Percentiles rank a stretch among this genome's conserved stretches.
Conservation (phyloP, 2,888 invertebrate genomes). For the Mesorhabditis sp. region DNA sequence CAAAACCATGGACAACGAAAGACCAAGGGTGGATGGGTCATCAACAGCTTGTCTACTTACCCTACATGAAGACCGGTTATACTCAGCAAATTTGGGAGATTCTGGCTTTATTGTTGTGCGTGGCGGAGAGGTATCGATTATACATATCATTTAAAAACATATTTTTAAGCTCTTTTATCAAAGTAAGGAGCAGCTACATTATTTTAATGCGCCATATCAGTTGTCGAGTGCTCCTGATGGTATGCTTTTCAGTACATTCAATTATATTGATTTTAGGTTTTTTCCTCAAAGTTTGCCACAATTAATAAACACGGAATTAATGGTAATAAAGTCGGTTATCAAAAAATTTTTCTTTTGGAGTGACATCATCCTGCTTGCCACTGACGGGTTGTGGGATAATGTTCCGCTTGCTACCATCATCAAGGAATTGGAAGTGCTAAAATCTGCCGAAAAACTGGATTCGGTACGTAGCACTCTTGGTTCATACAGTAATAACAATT, state of each 20-base stretch:
- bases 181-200: slow-evolving; percentile 94
- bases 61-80: slow-evolving; percentile 83
- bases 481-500: background rate
- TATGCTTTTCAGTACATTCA: slow-evolving; percentile 70
- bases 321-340: no score
- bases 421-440: background rate
- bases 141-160: background rate
- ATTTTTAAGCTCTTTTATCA: background rate
- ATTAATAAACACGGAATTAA: no score
- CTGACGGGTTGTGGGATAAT: slow-evolving; percentile 97
- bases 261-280: no score
- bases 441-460: no score
- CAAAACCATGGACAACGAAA: slow-evolving; percentile 34
- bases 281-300: no score
- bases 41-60: slow-evolving; percentile 95
- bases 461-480: no score
- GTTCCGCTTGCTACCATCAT: slow-evolving; percentile 61
- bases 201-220: slow-evolving; percentile 98
- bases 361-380: slow-evolving; percentile 84
- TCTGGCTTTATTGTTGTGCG: slow-evolving; percentile 92
- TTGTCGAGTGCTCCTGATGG: slow-evolving; percentile 78
- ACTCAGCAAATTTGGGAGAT: slow-evolving; percentile 97
- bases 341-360: slow-evolving; percentile 62
- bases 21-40: slow-evolving; percentile 65
- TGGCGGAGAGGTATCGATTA: slow-evolving; percentile 66